Conservation (phyloP, 92 coral and sea anemone species). For the Epizoanthus ramosus region DNA sequence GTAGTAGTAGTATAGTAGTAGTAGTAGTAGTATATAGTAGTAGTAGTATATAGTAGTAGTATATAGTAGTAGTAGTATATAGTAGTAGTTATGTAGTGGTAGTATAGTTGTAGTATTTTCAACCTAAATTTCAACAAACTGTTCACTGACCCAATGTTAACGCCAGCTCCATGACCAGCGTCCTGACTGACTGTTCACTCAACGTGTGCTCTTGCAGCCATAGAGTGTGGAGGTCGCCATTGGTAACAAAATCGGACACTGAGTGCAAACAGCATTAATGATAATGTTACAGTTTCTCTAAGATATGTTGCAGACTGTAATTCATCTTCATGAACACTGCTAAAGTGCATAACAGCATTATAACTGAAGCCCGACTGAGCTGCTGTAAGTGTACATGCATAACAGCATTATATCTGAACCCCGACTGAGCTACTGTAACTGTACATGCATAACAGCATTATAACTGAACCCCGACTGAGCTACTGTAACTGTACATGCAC, state of each 20-base stretch:
- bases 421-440: no score
- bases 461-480: no score
- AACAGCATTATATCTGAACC: no score
- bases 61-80: background rate
- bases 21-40: background rate
- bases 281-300: background rate
- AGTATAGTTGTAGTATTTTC: no score
- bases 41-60: no score
- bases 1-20: background rate
- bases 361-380: no score
- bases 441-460: no score
- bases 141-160: slow-evolving; percentile 78
- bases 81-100: background rate
- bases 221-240: slow-evolving; percentile 88
- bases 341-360: no score
- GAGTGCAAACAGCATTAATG: background rate
- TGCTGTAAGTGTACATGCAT: no score
- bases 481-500: no score
- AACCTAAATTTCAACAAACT: background rate
- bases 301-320: background rate
- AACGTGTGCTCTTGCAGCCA: slow-evolving; percentile 87
- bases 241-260: slow-evolving; percentile 96
- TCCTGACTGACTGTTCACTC: slow-evolving; percentile 70
- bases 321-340: no score
- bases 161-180: slow-evolving; percentile 86